Conservation (phyloP, 2,888 invertebrate genomes). For the Antheraea yamamai region DNA sequence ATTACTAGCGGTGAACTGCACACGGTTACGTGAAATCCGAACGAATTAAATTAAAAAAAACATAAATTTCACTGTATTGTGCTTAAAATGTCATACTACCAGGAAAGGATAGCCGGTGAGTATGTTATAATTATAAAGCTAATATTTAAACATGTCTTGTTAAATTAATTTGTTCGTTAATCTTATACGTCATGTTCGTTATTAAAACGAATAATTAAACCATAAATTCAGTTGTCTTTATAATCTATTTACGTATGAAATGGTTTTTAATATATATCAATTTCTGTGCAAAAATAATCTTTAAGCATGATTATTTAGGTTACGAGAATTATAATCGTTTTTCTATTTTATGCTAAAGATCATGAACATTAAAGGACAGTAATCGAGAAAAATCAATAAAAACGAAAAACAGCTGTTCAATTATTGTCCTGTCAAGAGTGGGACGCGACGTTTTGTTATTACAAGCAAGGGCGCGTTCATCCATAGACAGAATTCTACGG, state of each 20-base stretch:
- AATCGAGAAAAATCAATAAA: slow-evolving; percentile 16
- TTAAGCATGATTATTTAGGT: background rate
- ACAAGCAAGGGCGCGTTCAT: slow-evolving; percentile 6
- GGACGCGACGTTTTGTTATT: slow-evolving; percentile 33
- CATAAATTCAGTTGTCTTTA: background rate
- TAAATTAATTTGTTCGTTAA: background rate
- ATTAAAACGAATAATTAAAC: background rate
- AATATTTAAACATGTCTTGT: background rate
- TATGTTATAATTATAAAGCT: slow-evolving; percentile 25
- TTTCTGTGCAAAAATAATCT: background rate
- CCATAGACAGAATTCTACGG: background rate
- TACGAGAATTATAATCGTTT: background rate
- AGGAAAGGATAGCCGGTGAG: slow-evolving; percentile 62
- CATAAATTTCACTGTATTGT: slow-evolving; percentile 20
- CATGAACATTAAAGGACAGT: background rate
- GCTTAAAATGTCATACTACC: slow-evolving; percentile 59
- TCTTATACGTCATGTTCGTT: background rate
- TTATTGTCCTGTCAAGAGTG: slow-evolving; percentile 33
- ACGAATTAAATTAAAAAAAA: slow-evolving; percentile 26
- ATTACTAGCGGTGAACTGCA: slow-evolving; percentile 46
- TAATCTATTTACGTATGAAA: background rate
- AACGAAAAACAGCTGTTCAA: slow-evolving; percentile 35
- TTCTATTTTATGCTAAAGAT: background rate
- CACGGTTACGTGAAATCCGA: slow-evolving; percentile 25
- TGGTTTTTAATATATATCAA: background rate